Evolutionary conservation across 1,140 invertebrate species (phyloP), one percentile per base, ranked within the genome.

Genomic region (Drosophila truncata): DNA sequence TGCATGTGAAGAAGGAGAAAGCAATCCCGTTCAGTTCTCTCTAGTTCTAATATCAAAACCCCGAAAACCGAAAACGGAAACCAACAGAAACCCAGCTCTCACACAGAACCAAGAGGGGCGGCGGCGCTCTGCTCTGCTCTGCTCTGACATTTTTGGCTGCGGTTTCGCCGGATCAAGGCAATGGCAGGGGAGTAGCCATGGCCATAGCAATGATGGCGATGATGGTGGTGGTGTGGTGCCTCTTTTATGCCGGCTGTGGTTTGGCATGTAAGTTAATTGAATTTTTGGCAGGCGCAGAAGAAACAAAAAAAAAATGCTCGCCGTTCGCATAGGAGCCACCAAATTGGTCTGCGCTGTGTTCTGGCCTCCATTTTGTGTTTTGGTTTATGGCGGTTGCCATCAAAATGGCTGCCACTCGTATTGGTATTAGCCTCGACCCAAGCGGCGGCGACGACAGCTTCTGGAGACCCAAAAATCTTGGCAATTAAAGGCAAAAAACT

Each of bases 201-300:
- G 46, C 46, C 4, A 42, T 42, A 13, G 13, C 20, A 0, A 37
- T 14, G n/a, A 37, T 14, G n/a, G 41, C 29, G 29, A 29, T 31
- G 25, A n/a, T 11, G 20, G 4, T 20, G n/a, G 25, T n/a, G n/a
- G n/a, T n/a, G n/a, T 41, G 27, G 52, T 55, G 27, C 25, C 27
- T 39, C 44, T 49, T 72, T 60, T 60, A 41, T 75, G 64, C 46
- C 63, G 54, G 58, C 60, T 87, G 82, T 18, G 82, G 82, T 82
- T 82, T 74, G 72, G 66, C 63, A 81, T 80, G 70, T 62, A 58
- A 86, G 84, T 80, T 83, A 80, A 86, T 86, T 86, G 83, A 88
- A 86, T 85, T 85, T 84, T 75, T 50, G 67, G 67, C 64, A 61
- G 69, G 76, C 47, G 35, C 23, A 60, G 64, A 10, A 61, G 52